phyloP scores from a whole-genome alignment of 2,113 vertebrate genomes.

The Rhipidura dahli region DNA sequence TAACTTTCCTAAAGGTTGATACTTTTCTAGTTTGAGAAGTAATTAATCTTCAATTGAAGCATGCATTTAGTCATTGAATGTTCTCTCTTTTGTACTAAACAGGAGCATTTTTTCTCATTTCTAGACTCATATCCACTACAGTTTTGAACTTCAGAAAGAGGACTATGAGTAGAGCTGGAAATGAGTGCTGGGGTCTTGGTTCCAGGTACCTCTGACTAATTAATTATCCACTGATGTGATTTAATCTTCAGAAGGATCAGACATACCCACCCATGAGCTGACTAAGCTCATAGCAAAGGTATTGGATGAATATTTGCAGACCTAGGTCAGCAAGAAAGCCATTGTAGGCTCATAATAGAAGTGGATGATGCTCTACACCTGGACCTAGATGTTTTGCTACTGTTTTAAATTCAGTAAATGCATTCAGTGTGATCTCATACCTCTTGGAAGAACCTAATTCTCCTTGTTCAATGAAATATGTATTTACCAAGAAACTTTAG shows the following conservation, averaged over 20 bases:
- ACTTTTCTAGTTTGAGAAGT: background rate
- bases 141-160: background rate
- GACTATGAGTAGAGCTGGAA: background rate
- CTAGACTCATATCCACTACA: no score
- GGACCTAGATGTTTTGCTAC: background rate
- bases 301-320: background rate
- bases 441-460: background rate
- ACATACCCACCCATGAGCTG: fast-evolving
- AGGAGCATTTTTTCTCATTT: background rate
- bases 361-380: background rate
- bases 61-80: background rate
- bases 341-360: fast-evolving
- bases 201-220: background rate
- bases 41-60: fast-evolving
- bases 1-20: background rate
- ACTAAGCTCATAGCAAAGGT: background rate
- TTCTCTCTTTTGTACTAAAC: background rate
- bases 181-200: background rate
- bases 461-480: no score
- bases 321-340: background rate
- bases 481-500: background rate
- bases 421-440: background rate
- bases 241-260: background rate
- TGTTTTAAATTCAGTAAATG: background rate
- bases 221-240: background rate